phyloP scores from a whole-genome alignment of 2,888 invertebrate species.

The Meiosimyza decipiens region DNA sequence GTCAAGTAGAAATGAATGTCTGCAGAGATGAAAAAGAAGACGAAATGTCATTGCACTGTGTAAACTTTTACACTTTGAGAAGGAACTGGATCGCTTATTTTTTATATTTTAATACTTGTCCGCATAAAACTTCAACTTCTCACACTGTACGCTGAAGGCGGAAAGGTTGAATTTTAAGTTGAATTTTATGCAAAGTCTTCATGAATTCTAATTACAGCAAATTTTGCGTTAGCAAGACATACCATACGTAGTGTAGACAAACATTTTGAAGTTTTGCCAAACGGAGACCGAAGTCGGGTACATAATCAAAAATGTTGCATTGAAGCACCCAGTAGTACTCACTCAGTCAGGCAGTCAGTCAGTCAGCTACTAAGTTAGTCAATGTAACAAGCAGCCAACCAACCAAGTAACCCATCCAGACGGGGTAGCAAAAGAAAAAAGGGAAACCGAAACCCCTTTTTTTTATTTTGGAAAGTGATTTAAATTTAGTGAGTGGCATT shows the following conservation, averaged over 20 bases:
- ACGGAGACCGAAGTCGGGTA: too few species aligned
- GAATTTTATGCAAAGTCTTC: constrained; percentile 37
- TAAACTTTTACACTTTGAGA: too few species aligned
- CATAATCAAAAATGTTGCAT: too few species aligned
- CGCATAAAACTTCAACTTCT: too few species aligned
- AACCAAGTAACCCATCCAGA: too few species aligned
- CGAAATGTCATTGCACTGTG: background rate
- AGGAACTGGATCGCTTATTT: too few species aligned
- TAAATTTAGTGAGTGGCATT: constrained; percentile 3
- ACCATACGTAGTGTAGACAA: background rate
- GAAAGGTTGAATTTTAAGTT: background rate
- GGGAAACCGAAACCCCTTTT: background rate
- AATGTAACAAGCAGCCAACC: background rate
- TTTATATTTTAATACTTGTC: too few species aligned
- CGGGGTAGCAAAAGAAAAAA: background rate
- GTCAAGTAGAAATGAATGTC: constrained; percentile 32
- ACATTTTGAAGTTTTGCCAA: constrained; percentile 1
- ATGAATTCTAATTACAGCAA: constrained; percentile 38
- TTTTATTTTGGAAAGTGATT: constrained; percentile 13
- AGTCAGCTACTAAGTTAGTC: too few species aligned
- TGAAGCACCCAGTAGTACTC: too few species aligned
- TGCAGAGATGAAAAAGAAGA: background rate
- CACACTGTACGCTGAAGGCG: background rate
- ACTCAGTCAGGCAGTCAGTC: too few species aligned
- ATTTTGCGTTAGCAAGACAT: constrained; percentile 22